Evolutionary conservation across 1,140 invertebrate genomes (phyloP).

Genomic region (Gonioctena quinquepunctata): DNA sequence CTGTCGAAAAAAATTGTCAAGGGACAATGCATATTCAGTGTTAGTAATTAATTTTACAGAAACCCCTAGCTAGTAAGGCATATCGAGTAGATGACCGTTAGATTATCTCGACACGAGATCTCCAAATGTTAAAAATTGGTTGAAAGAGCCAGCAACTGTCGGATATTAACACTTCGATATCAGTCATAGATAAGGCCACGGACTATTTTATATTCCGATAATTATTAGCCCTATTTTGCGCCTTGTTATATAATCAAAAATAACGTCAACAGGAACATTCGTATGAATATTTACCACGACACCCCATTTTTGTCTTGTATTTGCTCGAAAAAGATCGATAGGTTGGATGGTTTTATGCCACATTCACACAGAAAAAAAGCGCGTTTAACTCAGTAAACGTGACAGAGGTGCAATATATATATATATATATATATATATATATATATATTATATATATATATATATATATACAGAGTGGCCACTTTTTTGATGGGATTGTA

Average conservation of each 20-base stretch:
- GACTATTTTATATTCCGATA: slow-evolving; percentile 41
- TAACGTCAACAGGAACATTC: background rate
- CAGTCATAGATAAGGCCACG: slow-evolving; percentile 34
- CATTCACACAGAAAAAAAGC: no score
- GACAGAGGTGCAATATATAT: no score
- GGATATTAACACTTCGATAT: slow-evolving; percentile 46
- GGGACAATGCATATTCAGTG: slow-evolving; percentile 25
- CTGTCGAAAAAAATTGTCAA: slow-evolving; percentile 21
- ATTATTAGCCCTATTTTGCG: slow-evolving; percentile 33
- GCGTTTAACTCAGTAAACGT: no score
- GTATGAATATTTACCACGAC: background rate
- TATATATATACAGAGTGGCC: no score
- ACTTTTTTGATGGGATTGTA: no score
- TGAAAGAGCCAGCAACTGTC: slow-evolving; percentile 39
- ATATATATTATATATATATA: no score
- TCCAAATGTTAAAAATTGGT: slow-evolving; percentile 47
- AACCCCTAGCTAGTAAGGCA: slow-evolving; percentile 23
- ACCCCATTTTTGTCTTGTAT: no score
- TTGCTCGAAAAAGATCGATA: no score
- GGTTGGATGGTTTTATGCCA: no score
- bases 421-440: no score
- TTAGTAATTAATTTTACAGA: slow-evolving; percentile 37
- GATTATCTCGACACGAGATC: slow-evolving; percentile 46
- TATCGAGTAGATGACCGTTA: slow-evolving; percentile 45
- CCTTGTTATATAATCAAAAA: background rate